A percentile compares a stretch with the other conserved stretches of the same genome.
Conservation (phyloP, 1,140 invertebrate species). For the Antheraea pernyi region DNA sequence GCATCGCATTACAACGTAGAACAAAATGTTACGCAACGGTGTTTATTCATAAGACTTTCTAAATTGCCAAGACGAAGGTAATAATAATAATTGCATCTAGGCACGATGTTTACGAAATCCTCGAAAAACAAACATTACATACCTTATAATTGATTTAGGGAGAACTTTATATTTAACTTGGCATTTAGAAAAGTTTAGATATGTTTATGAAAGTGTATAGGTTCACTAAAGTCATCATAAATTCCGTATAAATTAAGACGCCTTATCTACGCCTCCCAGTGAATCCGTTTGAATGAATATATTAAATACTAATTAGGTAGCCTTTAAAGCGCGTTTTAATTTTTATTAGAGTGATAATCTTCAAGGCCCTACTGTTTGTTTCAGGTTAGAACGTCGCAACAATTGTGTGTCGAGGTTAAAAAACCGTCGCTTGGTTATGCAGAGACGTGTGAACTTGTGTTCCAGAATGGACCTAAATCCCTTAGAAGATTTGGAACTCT, state of each 20-base stretch:
- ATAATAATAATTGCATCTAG: background rate
- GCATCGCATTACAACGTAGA: background rate
- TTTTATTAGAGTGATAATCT: background rate
- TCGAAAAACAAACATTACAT: background rate
- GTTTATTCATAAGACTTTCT: background rate
- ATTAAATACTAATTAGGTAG: background rate
- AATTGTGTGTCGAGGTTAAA: conserved; percentile 84
- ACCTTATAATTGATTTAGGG: too few species aligned
- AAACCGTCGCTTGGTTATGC: conserved; percentile 86
- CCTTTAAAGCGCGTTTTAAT: background rate
- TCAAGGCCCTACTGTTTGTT: conserved; percentile 23
- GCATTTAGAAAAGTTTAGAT: too few species aligned
- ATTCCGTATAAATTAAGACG: background rate
- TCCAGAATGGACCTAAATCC: conserved; percentile 84
- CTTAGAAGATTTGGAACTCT: conserved; percentile 80
- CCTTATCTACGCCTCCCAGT: background rate
- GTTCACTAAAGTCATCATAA: background rate
- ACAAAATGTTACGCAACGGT: background rate
- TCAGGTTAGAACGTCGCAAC: conserved; percentile 86
- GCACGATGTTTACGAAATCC: background rate
- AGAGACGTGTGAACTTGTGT: conserved; percentile 89
- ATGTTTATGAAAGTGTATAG: background rate
- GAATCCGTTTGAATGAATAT: background rate
- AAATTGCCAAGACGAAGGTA: background rate
- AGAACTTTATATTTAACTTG: too few species aligned